Evolutionary conservation across 2,888 invertebrate species (phyloP).

Genomic region (Acleris literana): DNA sequence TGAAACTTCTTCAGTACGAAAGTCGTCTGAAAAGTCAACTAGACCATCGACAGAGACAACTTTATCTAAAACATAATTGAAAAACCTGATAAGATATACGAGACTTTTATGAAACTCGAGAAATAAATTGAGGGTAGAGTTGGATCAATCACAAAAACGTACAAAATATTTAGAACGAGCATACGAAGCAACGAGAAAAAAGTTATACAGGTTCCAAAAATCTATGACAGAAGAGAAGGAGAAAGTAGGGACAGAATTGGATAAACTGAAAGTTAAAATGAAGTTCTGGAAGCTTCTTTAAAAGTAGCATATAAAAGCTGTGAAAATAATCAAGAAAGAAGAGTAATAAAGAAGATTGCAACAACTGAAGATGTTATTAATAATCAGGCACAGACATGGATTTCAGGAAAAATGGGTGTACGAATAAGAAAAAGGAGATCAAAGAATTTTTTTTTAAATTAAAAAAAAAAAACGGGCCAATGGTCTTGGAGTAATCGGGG

Average conservation of each 20-base stretch:
- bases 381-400: constrained; percentile 9
- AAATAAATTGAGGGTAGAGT: constrained; percentile 18
- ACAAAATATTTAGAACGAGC: constrained; percentile 16
- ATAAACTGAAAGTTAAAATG: constrained; percentile 22
- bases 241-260: neutral
- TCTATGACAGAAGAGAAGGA: neutral
- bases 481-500: too few species aligned
- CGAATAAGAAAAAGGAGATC: neutral
- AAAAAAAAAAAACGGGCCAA: too few species aligned
- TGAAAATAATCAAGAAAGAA: constrained; percentile 16
- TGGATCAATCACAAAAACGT: constrained; percentile 16
- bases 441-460: too few species aligned
- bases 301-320: constrained; percentile 15
- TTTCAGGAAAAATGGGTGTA: constrained; percentile 19
- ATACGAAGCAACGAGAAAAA: constrained; percentile 16
- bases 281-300: constrained; percentile 23
- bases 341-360: constrained; percentile 14
- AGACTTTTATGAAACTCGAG: constrained; percentile 3
- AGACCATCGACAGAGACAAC: constrained; percentile 5
- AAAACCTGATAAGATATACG: neutral
- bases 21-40: constrained; percentile 3
- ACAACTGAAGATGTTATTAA: constrained; percentile 8
- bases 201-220: constrained; percentile 8
- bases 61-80: constrained; percentile 8
- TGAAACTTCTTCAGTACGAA: neutral